Evolutionary conservation across 2,888 invertebrate species (phyloP).

Genomic region (Caenorhabditis auriculariae): DNA sequence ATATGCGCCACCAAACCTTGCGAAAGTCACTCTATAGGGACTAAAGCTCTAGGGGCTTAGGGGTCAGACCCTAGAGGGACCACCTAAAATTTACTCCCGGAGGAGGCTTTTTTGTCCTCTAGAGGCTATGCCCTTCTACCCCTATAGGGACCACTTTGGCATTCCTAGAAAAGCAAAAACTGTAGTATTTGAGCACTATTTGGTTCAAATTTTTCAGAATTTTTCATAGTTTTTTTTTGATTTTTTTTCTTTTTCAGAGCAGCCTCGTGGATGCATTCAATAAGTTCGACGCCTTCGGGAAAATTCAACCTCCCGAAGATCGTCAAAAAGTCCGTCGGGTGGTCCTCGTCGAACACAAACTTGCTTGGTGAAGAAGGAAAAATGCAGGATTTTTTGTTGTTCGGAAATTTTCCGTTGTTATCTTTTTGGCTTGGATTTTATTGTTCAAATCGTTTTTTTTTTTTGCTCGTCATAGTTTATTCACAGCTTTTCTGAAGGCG

Average conservation of each 20-base stretch:
- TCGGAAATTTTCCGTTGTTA: conserved; percentile 3
- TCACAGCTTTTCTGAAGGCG: too few species aligned
- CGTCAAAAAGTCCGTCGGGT: conserved; percentile 5
- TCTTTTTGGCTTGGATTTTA: not conserved
- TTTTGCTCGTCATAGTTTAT: conserved; percentile 1
- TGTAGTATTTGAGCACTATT: not conserved
- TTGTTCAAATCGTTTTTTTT: conserved; percentile 2
- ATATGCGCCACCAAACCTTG: too few species aligned
- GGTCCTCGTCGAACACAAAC: conserved; percentile 5
- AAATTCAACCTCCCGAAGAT: conserved; percentile 7
- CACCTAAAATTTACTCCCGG: too few species aligned
- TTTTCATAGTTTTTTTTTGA: not conserved
- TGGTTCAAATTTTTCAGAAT: not conserved
- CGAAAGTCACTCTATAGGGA: too few species aligned
- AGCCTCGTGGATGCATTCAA: conserved; percentile 21
- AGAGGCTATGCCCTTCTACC: too few species aligned
- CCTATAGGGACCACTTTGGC: too few species aligned
- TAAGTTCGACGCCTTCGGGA: conserved; percentile 11
- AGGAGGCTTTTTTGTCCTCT: too few species aligned
- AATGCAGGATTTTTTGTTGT: conserved; percentile 1
- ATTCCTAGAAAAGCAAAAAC: too few species aligned
- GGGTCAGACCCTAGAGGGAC: too few species aligned
- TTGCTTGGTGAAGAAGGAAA: conserved; percentile 14
- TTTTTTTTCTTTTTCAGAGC: conserved; percentile 15
- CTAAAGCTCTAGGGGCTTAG: too few species aligned